These are phyloP conservation scores for Chaetogeoica ovagalla DNA, from an alignment of 2,888 invertebrate species.

Conservation along the genomic window DNA sequence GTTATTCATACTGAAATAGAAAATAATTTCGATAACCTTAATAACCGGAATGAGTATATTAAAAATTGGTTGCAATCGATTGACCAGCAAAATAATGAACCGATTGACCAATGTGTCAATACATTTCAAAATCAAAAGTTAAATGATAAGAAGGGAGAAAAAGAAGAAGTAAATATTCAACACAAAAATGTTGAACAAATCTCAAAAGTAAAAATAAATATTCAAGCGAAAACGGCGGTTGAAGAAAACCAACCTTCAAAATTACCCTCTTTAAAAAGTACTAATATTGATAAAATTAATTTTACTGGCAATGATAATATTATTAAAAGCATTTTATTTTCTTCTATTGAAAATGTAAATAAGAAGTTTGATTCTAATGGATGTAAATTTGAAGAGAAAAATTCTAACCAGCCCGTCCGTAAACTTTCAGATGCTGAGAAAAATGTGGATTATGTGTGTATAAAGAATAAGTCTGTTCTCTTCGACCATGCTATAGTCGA, in stretches of 20 bases:
- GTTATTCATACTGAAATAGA: neutral
- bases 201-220: neutral
- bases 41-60: slow-evolving; percentile 5
- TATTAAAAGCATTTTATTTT: neutral
- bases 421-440: slow-evolving; percentile 59
- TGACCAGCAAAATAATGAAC: neutral
- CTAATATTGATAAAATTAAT: neutral
- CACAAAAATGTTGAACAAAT: slow-evolving; percentile 26
- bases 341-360: neutral
- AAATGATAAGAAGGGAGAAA: slow-evolving; percentile 18
- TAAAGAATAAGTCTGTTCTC: slow-evolving; percentile 2
- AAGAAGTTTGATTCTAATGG: neutral
- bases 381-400: neutral
- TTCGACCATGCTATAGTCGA: slow-evolving; percentile 11
- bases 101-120: neutral
- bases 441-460: slow-evolving; percentile 57
- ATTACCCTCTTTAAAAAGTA: neutral
- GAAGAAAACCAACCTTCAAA: neutral
- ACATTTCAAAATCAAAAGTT: neutral
- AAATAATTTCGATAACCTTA: neutral
- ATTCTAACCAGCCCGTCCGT: neutral
- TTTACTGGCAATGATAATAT: neutral
- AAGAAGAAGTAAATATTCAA: slow-evolving; percentile 35
- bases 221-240: neutral
- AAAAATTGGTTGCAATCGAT: neutral